These are phyloP conservation scores for Drosophila baimaii DNA, from an alignment of 1,140 invertebrate genomes.

Conservation along the genomic window DNA sequence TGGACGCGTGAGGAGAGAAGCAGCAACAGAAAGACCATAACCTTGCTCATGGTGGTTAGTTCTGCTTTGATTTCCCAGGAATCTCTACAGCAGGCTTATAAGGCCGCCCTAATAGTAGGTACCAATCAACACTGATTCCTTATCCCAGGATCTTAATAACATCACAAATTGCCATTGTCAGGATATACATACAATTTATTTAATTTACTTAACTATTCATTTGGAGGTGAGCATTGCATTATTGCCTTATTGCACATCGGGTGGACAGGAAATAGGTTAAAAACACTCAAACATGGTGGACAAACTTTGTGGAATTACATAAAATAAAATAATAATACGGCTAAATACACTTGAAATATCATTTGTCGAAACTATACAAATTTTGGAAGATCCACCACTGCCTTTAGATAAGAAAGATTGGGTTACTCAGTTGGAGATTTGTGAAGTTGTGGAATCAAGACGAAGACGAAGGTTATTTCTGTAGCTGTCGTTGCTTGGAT, in stretches of 20 bases:
- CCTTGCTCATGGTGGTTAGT: constrained; percentile 37
- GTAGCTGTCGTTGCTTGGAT: constrained; percentile 64
- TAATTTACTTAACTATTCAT: constrained; percentile 34
- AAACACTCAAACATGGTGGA: constrained; percentile 16
- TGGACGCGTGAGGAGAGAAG: constrained; percentile 4
- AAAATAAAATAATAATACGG: constrained; percentile 33
- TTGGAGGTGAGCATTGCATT: constrained; percentile 65
- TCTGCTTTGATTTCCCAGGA: constrained; percentile 1
- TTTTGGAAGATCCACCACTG: constrained; percentile 7
- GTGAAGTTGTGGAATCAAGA: constrained; percentile 13
- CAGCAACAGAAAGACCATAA: constrained; percentile 17
- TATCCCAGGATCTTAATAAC: constrained; percentile 49
- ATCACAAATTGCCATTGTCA: constrained; percentile 7
- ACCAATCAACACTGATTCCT: constrained; percentile 52
- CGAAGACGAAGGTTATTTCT: constrained; percentile 54
- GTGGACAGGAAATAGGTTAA: constrained; percentile 33
- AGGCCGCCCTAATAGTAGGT: constrained; percentile 51
- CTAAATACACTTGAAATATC: not conserved
- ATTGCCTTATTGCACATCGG: constrained; percentile 66
- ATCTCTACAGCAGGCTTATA: constrained; percentile 37
- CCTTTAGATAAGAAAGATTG: constrained; percentile 4
- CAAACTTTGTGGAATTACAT: constrained; percentile 13
- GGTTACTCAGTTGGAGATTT: constrained; percentile 20
- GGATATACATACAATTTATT: constrained; percentile 42
- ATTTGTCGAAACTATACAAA: not conserved